Evolutionary conservation across 2,113 vertebrate species (phyloP).

Genomic region (Sinocyclocheilus maitianheensis): DNA sequence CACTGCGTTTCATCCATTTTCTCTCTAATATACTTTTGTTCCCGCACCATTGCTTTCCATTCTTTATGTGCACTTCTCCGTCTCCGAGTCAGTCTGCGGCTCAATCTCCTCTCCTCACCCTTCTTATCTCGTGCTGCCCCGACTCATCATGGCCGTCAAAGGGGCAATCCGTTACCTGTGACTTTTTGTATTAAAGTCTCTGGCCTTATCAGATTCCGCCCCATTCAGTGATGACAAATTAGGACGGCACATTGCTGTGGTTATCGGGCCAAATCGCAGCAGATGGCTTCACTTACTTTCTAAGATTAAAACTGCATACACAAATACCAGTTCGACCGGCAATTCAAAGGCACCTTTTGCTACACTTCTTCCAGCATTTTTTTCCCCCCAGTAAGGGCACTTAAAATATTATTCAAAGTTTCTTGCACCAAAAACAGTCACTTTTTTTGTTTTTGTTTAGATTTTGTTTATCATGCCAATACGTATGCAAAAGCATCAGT

Average conservation of each 20-base stretch:
- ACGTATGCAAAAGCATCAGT: too few relatives aligned
- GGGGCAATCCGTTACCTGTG: slow-evolving; percentile 40
- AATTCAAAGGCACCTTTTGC: not conserved
- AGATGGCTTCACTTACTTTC: slow-evolving; percentile 31
- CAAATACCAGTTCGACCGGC: not conserved
- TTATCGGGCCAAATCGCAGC: slow-evolving; percentile 32
- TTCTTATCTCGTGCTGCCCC: slow-evolving; percentile 2
- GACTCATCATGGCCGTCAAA: slow-evolving; percentile 13
- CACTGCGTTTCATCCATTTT: slow-evolving; percentile 13
- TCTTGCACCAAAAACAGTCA: not conserved
- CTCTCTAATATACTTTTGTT: slow-evolving; percentile 16
- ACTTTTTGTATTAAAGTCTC: slow-evolving; percentile 55
- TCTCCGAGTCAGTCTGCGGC: not conserved
- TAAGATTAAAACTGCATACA: not conserved
- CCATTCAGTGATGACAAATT: slow-evolving; percentile 45
- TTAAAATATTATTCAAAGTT: not conserved
- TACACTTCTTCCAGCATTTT: not conserved
- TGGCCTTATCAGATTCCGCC: slow-evolving; percentile 42
- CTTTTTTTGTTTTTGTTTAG: not conserved
- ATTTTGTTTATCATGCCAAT: not conserved
- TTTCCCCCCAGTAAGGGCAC: not conserved
- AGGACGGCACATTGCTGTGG: slow-evolving; percentile 18
- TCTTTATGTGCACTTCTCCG: not conserved
- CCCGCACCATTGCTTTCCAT: slow-evolving; percentile 4
- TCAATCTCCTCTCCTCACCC: slow-evolving; percentile 13